Percentiles rank a stretch among this genome's conserved stretches.
phyloP scores from a whole-genome alignment of 2,888 invertebrate species.

The Fragum sueziense region DNA sequence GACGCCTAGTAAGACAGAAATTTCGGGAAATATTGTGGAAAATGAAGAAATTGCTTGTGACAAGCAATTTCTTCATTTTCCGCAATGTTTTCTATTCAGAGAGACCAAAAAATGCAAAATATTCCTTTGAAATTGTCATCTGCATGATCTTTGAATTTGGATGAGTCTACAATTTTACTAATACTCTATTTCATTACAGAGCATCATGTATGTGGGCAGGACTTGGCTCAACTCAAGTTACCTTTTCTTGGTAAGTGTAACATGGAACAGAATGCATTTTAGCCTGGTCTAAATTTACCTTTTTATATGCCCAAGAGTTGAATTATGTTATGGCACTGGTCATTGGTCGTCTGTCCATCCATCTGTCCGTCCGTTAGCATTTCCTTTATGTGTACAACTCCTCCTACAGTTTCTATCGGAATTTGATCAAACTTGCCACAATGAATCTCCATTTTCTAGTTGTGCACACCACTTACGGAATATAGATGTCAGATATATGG shows the following conservation, averaged over 20 bases:
- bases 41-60: neutral
- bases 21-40: neutral
- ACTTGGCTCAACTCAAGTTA: slow-evolving; percentile 61
- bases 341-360: no score
- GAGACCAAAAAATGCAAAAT: neutral
- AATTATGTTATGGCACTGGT: no score
- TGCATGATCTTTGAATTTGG: neutral
- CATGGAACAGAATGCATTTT: neutral
- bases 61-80: neutral
- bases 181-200: slow-evolving; percentile 50
- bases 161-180: neutral
- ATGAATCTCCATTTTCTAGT: no score
- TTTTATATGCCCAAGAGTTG: no score
- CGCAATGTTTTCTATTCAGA: neutral
- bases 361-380: no score
- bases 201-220: slow-evolving; percentile 67
- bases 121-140: neutral
- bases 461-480: no score
- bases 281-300: no score
- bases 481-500: no score
- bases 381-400: no score
- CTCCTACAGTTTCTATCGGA: no score
- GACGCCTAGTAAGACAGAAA: no score
- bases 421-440: no score
- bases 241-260: slow-evolving; percentile 65